phyloP scores from a whole-genome alignment of 2,113 vertebrate species.

The Ranitomeya variabilis region DNA sequence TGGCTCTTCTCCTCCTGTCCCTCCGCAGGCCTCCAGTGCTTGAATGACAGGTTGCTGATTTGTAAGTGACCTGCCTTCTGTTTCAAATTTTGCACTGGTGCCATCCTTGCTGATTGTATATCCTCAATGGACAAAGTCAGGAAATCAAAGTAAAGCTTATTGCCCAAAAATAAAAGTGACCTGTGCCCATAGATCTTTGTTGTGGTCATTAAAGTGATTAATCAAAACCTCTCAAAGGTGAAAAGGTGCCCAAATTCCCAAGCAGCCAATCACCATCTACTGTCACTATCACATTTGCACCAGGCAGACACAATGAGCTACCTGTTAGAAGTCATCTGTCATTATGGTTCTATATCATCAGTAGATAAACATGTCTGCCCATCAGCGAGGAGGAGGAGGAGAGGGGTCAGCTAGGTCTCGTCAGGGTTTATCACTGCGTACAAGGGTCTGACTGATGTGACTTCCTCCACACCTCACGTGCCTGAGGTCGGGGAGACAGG shows the following conservation, averaged over 20 bases:
- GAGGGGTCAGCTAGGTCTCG: neutral
- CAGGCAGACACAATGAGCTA: neutral
- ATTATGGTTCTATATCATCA: neutral
- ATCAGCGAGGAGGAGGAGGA: neutral
- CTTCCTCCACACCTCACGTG: slow-evolving; percentile 11
- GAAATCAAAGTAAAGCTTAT: too few relatives aligned
- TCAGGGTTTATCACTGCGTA: neutral
- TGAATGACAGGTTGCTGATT: too few relatives aligned
- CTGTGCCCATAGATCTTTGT: neutral
- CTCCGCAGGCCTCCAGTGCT: too few relatives aligned
- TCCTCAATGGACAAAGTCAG: too few relatives aligned
- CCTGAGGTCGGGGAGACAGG: neutral
- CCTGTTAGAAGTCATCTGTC: neutral
- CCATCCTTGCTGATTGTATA: too few relatives aligned
- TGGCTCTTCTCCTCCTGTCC: too few relatives aligned
- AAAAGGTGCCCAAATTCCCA: neutral
- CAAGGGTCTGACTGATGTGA: slow-evolving; percentile 16
- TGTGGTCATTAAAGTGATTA: neutral
- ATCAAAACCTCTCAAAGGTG: neutral
- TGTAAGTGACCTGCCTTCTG: too few relatives aligned
- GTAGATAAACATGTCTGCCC: neutral
- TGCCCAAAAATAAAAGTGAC: neutral
- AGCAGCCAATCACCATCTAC: neutral
- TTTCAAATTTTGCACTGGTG: too few relatives aligned
- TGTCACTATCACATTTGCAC: neutral